Conservation (phyloP, 1,140 invertebrate species). For the Cyclina sinensis region DNA sequence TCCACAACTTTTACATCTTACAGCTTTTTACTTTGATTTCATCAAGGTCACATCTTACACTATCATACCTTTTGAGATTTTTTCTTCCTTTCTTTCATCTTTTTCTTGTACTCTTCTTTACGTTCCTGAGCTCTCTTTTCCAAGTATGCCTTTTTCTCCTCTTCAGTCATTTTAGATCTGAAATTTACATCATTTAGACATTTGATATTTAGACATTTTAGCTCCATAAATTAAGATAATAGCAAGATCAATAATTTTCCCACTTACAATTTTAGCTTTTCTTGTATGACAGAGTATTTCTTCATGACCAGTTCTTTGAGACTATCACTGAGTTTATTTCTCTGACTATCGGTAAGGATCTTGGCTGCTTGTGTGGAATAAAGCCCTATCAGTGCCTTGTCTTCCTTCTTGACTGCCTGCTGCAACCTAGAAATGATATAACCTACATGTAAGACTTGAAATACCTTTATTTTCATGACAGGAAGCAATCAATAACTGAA, state of each 20-base stretch:
- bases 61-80: constrained; percentile 71
- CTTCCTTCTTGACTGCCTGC: constrained; percentile 75
- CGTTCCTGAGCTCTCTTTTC: constrained; percentile 79
- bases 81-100: constrained; percentile 69
- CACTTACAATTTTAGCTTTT: constrained; percentile 83
- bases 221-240: no score
- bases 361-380: constrained; percentile 79
- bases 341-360: constrained; percentile 78
- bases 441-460: no score
- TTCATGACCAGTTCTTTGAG: constrained; percentile 78
- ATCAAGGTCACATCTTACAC: no score
- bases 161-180: constrained; percentile 81
- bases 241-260: background rate
- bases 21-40: no score
- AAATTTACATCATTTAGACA: no score
- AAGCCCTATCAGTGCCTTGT: constrained; percentile 75
- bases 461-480: no score
- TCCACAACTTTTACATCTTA: no score
- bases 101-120: constrained; percentile 73
- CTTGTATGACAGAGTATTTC: constrained; percentile 78
- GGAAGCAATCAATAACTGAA: no score
- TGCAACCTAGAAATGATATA: constrained; percentile 72
- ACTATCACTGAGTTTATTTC: constrained; percentile 76
- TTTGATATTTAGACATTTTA: no score
- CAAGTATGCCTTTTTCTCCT: constrained; percentile 61